Evolutionary conservation across 2,797 vertebrate genomes (phyloP).

Genomic region (Manis pentadactyla): DNA sequence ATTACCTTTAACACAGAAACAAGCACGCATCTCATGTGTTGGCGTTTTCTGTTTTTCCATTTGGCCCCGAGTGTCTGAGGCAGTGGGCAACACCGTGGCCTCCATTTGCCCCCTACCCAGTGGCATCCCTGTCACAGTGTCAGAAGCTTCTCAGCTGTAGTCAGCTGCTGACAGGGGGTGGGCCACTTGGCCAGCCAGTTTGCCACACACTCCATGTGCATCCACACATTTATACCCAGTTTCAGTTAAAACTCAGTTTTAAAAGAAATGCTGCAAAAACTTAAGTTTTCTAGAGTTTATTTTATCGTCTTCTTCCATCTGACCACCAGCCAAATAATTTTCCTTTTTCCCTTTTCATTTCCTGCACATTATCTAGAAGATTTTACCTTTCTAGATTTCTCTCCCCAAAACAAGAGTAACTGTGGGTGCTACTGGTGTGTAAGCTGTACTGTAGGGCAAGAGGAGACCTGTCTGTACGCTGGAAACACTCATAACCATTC

Average conservation of each 20-base stretch:
- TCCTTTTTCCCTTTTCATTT: slow-evolving; percentile 50
- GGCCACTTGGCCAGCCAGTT: slow-evolving; percentile 70
- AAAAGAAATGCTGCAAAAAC: slow-evolving; percentile 87
- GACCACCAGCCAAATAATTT: slow-evolving; percentile 84
- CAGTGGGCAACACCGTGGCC: slow-evolving; percentile 85
- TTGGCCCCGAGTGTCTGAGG: slow-evolving; percentile 87
- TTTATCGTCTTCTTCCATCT: slow-evolving; percentile 78
- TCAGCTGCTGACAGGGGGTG: slow-evolving; percentile 71
- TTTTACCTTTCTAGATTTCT: slow-evolving; percentile 83
- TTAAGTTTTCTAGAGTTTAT: slow-evolving; percentile 82
- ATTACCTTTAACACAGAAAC: slow-evolving; percentile 88
- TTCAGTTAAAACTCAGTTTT: slow-evolving; percentile 86
- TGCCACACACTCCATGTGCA: slow-evolving; percentile 84
- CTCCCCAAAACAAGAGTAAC: slow-evolving; percentile 77
- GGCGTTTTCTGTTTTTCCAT: slow-evolving; percentile 89
- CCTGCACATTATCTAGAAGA: slow-evolving; percentile 82
- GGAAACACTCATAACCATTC: slow-evolving; percentile 96
- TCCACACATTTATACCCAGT: slow-evolving; percentile 84
- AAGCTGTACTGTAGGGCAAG: slow-evolving; percentile 89
- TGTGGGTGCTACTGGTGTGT: slow-evolving; percentile 89
- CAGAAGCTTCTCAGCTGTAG: slow-evolving; percentile 69
- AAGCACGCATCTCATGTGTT: slow-evolving; percentile 97
- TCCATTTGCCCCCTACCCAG: slow-evolving; percentile 82
- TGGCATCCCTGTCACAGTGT: slow-evolving; percentile 77
- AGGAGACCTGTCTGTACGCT: slow-evolving; percentile 92